Base-by-base conservation (phyloP, 2,888 invertebrate genomes). In the Eudemis profundana region DNA sequence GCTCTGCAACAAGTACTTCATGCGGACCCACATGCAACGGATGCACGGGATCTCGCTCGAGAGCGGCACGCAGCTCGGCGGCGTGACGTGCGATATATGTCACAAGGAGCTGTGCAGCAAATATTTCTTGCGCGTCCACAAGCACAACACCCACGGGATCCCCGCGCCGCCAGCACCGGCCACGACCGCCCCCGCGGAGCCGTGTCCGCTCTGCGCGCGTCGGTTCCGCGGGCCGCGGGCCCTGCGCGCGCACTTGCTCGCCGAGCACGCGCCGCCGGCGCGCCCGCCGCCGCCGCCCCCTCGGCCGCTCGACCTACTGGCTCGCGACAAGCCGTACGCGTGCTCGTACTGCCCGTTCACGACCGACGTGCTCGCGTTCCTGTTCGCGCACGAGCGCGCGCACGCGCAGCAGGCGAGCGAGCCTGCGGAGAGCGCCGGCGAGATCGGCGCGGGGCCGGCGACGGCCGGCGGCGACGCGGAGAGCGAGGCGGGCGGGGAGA, bases 21-120 rank as follows among this genome's bases (percentile, higher is more conserved):
- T 99, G 96, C 98, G 99, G 85, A 99, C 99, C 1, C 99, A 99
- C 92, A 99, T 99, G 98, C 96, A 98, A 83, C 96, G 98, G 83
- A 99, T 99, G 97, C 99, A 98, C 87, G 98, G 98, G 47, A 98
- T 98, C 76, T 97, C 97, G 82, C 96, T 98, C 54, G 97, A 98
- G 87, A 97, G 97, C 79, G 97, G 97, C 17, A 96, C 97, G 36
- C 97, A 97, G 84, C 96, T 98, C 40, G 98, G 98, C 4, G 98
- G 98, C 19, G 98, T 98, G 5, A 96, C 98, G 50, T 98, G 98
- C 88, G 98, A 98, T 87, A 97, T 99, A 72, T 99, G 99, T 88
- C 98, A 98, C 92, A 98, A 98, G 86, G 98, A 99, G 89, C 93
- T 99, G 61, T 99, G 99, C 93, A 98, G 98, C 89, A 99, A 99